A percentile compares a stretch with the other conserved stretches of the same genome.
Conservation (phyloP, 2,113 vertebrate genomes). For the Megalops atlanticus region DNA sequence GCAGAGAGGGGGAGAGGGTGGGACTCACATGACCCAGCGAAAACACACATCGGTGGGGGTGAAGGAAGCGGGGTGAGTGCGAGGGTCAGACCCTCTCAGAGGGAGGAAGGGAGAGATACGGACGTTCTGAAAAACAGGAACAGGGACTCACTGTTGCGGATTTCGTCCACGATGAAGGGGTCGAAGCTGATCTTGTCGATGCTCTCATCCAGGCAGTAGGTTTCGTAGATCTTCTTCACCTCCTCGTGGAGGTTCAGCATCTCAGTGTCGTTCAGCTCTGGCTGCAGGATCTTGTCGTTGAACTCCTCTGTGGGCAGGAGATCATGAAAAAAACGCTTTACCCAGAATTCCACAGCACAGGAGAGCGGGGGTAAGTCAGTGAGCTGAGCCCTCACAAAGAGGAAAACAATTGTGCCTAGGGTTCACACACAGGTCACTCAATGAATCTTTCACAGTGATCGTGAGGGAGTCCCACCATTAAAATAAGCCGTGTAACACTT, state of each 20-base stretch:
- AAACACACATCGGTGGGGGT: background rate
- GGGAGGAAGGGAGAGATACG: background rate
- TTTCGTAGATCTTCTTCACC: constrained; percentile 86
- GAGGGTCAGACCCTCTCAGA: background rate
- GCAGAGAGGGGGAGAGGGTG: constrained; percentile 31
- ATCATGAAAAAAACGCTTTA: background rate
- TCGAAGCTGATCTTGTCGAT: constrained; percentile 94
- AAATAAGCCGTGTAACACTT: too few relatives aligned
- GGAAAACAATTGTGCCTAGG: too few relatives aligned
- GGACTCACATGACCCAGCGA: background rate
- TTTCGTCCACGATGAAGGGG: constrained; percentile 87
- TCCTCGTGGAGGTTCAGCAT: constrained; percentile 84
- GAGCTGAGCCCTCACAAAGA: too few relatives aligned
- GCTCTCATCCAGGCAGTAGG: constrained; percentile 94
- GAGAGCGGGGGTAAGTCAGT: background rate
- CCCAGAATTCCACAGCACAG: background rate
- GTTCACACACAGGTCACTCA: too few relatives aligned
- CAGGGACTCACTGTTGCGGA: constrained; percentile 78
- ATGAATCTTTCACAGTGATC: too few relatives aligned
- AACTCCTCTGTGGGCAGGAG: constrained; percentile 83
- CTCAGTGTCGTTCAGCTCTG: constrained; percentile 85
- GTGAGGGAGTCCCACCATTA: too few relatives aligned
- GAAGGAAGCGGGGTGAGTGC: background rate
- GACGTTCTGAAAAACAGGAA: background rate
- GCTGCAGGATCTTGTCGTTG: constrained; percentile 88